These are phyloP conservation scores for Chironomus striatipennis DNA, from an alignment of 1,140 invertebrate genomes.

Conservation along the genomic window DNA sequence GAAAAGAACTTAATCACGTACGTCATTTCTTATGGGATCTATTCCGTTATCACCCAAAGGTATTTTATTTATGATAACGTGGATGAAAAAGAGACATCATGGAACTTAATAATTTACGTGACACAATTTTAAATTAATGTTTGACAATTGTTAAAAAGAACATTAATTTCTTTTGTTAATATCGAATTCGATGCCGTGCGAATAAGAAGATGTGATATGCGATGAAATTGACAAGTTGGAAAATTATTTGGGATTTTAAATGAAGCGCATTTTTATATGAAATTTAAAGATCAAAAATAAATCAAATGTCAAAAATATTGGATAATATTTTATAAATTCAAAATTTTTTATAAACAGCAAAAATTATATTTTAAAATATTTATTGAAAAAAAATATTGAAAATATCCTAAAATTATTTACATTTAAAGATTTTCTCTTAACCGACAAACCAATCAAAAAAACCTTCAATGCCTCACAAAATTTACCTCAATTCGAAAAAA, in stretches of 20 bases:
- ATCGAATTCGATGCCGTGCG: too few relatives aligned
- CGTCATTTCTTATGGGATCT: not conserved
- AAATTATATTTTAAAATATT: too few relatives aligned
- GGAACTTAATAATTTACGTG: slow-evolving; percentile 8
- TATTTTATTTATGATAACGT: not conserved
- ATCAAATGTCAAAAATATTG: too few relatives aligned
- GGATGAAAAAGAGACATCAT: not conserved
- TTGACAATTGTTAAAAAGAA: not conserved
- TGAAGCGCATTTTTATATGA: not conserved
- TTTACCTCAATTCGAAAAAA: too few relatives aligned
- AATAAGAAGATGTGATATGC: not conserved
- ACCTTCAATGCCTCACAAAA: too few relatives aligned
- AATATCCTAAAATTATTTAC: too few relatives aligned
- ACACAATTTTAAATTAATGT: not conserved
- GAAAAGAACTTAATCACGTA: not conserved
- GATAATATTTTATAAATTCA: too few relatives aligned
- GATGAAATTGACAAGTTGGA: not conserved
- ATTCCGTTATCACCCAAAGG: slow-evolving; percentile 5
- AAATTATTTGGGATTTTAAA: not conserved
- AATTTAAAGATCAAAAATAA: too few relatives aligned
- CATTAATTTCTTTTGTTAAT: not conserved
- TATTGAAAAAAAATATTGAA: too few relatives aligned
- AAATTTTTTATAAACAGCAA: too few relatives aligned
- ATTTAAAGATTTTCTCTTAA: too few relatives aligned
- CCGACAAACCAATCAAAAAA: too few relatives aligned